Conservation (phyloP, 2,113 vertebrate species). For the Boulengeromyrus knoepffleri region DNA sequence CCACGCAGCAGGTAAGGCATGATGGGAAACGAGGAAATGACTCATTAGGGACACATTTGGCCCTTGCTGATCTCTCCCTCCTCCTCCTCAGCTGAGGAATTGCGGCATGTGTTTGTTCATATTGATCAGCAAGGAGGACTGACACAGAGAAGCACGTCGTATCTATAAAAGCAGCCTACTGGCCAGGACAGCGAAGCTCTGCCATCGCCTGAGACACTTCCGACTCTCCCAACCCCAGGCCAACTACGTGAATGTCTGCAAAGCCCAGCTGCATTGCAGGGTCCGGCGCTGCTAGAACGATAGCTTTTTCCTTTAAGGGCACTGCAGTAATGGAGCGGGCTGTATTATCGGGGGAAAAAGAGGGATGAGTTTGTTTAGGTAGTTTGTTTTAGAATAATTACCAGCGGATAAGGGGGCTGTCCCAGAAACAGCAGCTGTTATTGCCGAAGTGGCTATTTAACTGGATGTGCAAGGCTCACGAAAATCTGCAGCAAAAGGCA, state of each 20-base stretch:
- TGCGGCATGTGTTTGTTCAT: background rate
- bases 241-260: background rate
- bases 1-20: background rate
- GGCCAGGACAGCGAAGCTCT: background rate
- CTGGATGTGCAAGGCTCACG: background rate
- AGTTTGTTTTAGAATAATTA: background rate
- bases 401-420: background rate
- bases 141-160: background rate
- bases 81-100: background rate
- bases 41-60: background rate
- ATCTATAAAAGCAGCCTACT: background rate
- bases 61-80: background rate
- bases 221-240: background rate
- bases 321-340: background rate
- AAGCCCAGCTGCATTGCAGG: background rate
- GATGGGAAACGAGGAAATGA: background rate
- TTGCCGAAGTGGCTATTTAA: background rate
- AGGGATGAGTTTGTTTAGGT: background rate
- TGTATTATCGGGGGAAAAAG: background rate
- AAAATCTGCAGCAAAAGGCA: background rate
- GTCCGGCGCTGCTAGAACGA: background rate
- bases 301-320: background rate
- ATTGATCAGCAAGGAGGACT: background rate
- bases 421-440: background rate
- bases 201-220: background rate